phyloP scores from a whole-genome alignment of 1,140 invertebrate genomes.

The Drosophila sturtevanti region DNA sequence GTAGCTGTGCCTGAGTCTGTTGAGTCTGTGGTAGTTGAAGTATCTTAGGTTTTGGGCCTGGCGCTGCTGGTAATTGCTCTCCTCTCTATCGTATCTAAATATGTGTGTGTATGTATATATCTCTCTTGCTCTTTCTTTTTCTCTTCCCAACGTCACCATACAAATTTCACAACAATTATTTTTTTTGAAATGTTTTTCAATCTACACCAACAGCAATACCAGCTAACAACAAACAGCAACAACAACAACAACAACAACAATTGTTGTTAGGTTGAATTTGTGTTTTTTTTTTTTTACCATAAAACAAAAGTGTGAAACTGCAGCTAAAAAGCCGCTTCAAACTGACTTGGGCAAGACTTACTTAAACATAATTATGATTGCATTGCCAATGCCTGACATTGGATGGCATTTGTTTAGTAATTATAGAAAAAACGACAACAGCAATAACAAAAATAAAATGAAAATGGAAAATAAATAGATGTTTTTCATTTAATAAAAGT shows the following conservation, averaged over 20 bases:
- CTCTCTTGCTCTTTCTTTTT: slow-evolving; percentile 22
- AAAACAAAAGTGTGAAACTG: slow-evolving; percentile 70
- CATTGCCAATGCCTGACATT: slow-evolving; percentile 62
- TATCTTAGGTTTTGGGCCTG: slow-evolving; percentile 19
- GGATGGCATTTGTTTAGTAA: slow-evolving; percentile 64
- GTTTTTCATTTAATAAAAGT: slow-evolving; percentile 57
- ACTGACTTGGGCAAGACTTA: slow-evolving; percentile 49
- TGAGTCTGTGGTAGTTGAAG: slow-evolving; percentile 5
- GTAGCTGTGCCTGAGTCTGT: slow-evolving; percentile 3
- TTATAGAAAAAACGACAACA: slow-evolving; percentile 56
- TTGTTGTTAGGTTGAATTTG: neutral
- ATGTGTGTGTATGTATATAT: too few species aligned
- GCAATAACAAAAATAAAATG: neutral
- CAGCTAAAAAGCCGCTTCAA: slow-evolving; percentile 43
- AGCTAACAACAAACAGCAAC: neutral
- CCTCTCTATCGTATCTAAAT: slow-evolving; percentile 13
- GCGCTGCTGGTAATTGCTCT: slow-evolving; percentile 7
- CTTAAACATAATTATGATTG: slow-evolving; percentile 64
- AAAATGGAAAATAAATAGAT: slow-evolving; percentile 27
- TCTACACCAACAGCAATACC: slow-evolving; percentile 34
- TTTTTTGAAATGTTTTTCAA: slow-evolving; percentile 76
- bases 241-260: neutral
- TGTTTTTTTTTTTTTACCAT: slow-evolving; percentile 57
- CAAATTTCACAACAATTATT: slow-evolving; percentile 79
- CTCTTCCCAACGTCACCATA: slow-evolving; percentile 32